These are phyloP conservation scores for Petrocephalus schoutedeni DNA, from an alignment of 2,797 vertebrate genomes.

Conservation along the genomic window DNA sequence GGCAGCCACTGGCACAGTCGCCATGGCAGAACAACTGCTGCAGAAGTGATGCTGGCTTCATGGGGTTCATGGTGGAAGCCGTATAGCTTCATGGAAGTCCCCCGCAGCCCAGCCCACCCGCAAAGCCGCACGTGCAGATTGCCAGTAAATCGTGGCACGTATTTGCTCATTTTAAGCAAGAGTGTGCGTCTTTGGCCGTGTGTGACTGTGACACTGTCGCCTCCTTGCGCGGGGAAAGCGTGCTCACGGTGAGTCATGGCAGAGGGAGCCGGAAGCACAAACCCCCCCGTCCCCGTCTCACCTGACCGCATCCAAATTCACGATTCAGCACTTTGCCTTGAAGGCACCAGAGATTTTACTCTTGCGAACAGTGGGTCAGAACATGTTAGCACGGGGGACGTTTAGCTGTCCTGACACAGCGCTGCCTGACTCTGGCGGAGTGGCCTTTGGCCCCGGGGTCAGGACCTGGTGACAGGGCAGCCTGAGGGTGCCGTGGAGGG, in stretches of 20 bases:
- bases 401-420: neutral
- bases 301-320: neutral
- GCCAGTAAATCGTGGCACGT: neutral
- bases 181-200: neutral
- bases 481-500: neutral
- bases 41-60: neutral
- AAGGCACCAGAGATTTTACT: neutral
- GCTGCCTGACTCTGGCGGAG: neutral
- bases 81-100: neutral
- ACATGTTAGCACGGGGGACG: neutral
- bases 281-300: neutral
- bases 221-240: neutral
- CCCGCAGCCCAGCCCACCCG: neutral
- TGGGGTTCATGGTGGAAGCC: neutral
- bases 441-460: neutral
- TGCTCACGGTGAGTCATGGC: slow-evolving; percentile 10
- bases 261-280: neutral
- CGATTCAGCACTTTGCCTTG: slow-evolving; percentile 18
- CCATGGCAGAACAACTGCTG: neutral
- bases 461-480: neutral
- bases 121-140: neutral
- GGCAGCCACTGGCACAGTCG: neutral
- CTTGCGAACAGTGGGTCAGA: slow-evolving; percentile 15
- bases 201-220: neutral
- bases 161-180: neutral